Base-by-base conservation (phyloP, 1,140 invertebrate species). In the Acromyrmex charruanus region DNA sequence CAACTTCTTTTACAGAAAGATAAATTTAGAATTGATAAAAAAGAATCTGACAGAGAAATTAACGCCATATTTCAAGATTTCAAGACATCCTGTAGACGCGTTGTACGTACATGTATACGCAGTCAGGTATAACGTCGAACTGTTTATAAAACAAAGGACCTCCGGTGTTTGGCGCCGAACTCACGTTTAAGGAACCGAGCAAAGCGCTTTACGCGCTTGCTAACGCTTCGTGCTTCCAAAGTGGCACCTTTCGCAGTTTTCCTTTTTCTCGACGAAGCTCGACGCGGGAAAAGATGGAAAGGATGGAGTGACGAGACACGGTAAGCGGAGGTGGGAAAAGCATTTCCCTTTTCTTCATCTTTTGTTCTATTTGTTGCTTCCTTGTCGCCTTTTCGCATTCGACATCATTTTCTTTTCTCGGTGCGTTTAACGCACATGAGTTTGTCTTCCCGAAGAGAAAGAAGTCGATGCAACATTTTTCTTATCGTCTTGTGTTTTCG, bases 121-220 rank as follows among this genome's bases (percentile, higher is more conserved):
- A 84, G 55, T 61, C 80, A 75, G 39, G 80, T 84, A 61, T 72
- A 75, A 53, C 86, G 58, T 85, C 69, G 49, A 49, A 63, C 66
- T 93, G 90, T 93, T 93, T 91, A 89, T 90, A 91, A 92, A 93
- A 93, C 90, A 93, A 92, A 93, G 86, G 87, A 77, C 74, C 72
- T 74, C 58, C 55, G 28, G 63, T 86, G 75, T 84, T 87, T 84
- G 86, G 87, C 86, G 88, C 25, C 65, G 88, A 85, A 87, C 65
- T 82, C 44, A 53, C 88, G 87, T 65, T 81, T 85, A 68, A 58
- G 75, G 79, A 87, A 88, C 59, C 72, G 72, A 74, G 61, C 28
- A 89, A 91, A 91, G 65, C 85, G 85, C 86, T 91, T 91, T 86
- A 81, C 87, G 61, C 58, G 68, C 81, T 80, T 77, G 61, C 72